Evolutionary conservation across 1,140 invertebrate genomes (phyloP).

Genomic region (Harpegnathos saltator): DNA sequence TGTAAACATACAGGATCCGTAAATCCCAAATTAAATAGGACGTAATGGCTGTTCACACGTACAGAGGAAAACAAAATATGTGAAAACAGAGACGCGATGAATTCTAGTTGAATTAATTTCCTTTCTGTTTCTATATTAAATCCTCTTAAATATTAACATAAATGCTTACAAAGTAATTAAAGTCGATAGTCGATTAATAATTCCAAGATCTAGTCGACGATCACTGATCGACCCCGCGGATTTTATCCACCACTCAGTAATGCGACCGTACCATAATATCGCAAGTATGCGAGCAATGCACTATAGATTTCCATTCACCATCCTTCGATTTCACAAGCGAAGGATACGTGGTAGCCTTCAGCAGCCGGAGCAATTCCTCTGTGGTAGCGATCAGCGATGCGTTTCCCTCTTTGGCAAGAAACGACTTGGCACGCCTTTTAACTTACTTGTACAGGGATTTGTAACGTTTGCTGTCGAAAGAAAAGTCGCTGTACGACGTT

Average conservation of each 20-base stretch:
- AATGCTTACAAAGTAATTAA: neutral
- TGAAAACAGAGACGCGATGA: no score
- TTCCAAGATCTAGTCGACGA: neutral
- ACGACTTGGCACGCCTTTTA: neutral
- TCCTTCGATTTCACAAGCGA: slow-evolving; percentile 59
- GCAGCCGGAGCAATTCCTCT: slow-evolving; percentile 42
- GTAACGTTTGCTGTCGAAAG: neutral
- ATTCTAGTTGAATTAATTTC: no score
- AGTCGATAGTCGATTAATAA: neutral
- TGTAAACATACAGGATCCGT: no score
- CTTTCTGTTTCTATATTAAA: neutral
- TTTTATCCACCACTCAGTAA: slow-evolving; percentile 44
- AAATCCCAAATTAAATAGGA: neutral
- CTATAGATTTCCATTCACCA: slow-evolving; percentile 71
- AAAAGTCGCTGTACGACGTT: neutral
- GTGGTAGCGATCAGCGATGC: slow-evolving; percentile 26
- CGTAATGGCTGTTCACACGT: neutral
- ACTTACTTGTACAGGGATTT: neutral
- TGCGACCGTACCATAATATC: slow-evolving; percentile 61
- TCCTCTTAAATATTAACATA: neutral
- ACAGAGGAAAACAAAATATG: neutral
- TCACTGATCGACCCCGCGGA: slow-evolving; percentile 3
- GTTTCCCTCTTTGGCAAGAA: slow-evolving; percentile 23
- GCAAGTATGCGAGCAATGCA: slow-evolving; percentile 69
- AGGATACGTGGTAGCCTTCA: slow-evolving; percentile 24